Base-by-base conservation (phyloP, 2,888 invertebrate genomes). In the Neoitamus cyanurus region DNA sequence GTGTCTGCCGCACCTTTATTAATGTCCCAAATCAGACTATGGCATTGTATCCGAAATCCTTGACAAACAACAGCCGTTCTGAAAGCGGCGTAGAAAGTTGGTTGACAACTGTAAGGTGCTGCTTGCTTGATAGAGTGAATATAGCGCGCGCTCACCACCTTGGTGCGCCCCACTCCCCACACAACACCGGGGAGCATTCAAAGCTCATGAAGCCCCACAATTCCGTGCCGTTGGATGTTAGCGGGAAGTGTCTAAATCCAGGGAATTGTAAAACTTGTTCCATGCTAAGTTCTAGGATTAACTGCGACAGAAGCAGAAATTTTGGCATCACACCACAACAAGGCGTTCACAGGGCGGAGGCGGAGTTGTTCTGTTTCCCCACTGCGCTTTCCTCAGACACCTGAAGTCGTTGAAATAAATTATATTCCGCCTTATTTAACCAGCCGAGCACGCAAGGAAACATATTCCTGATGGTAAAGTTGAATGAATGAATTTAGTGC, bases 391-490 rank as follows among this genome's bases (percentile, higher is more conserved):
- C 42, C 7, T 25, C 15, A 58, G 58, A 58, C 58, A 58, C 58
- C 58, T 58, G 25, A 25, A 58, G 25, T 58, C 58, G 58, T 58
- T 58, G 7, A 58, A 58, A 58, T 58, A 58, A 58, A 58, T 58
- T 58, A 58, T 58, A 58, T 58, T 58, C 58, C 58, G 58, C 58
- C 58, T 58, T 58, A 58, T 58, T 58, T 58, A 58, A 58, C 58
- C 58, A 58, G 58, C 20, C 58, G 15, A 25, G 58, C 58, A 58
- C 58, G 58, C 58, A 58, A 58, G 58, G n/a, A 42, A 42, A 25
- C 58, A 42, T 42, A 42, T 42, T 25, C 25, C 20, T 25, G 1
- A 20, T 15, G 2, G 58, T 15, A 20, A n/a, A n/a, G 20, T 25
- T 58, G 58, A 58, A 20, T 58, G 58, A 58, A 58, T 58, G 58